phyloP scores from a whole-genome alignment of 2,888 invertebrate species.

The Griposia aprilina region DNA sequence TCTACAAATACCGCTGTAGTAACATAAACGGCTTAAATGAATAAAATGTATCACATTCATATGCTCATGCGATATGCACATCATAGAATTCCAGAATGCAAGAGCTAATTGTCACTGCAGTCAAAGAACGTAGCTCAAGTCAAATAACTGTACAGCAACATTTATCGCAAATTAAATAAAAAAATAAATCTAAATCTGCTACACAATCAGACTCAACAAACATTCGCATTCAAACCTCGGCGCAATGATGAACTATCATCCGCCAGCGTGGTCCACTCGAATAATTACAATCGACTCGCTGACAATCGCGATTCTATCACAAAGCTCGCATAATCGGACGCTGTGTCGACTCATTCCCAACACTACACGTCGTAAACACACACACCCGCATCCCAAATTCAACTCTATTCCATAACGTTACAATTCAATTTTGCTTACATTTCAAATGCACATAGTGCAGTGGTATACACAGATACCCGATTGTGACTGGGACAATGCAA shows the following conservation, averaged over 20 bases:
- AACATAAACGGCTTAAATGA: not conserved
- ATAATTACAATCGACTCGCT: conserved; percentile 90
- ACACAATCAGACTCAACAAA: conserved; percentile 76
- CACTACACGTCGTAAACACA: conserved; percentile 77
- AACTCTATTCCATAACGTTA: conserved; percentile 56
- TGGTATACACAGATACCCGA: conserved; percentile 80
- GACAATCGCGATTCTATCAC: conserved; percentile 90
- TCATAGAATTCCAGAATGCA: not conserved
- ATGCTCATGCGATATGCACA: not conserved
- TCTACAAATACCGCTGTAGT: not conserved
- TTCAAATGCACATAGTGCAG: conserved; percentile 76
- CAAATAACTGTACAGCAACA: conserved; percentile 31
- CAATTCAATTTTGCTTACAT: conserved; percentile 50
- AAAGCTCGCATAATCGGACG: conserved; percentile 89
- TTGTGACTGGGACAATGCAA: conserved; percentile 90
- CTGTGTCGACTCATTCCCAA: conserved; percentile 79
- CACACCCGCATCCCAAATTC: conserved; percentile 54
- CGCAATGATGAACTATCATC: conserved; percentile 72
- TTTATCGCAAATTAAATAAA: conserved; percentile 55
- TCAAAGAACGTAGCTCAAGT: not conserved
- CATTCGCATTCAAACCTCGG: conserved; percentile 82
- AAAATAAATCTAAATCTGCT: conserved; percentile 63
- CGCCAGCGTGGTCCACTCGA: conserved; percentile 82
- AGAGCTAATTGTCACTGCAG: not conserved
- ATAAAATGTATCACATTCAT: not conserved